Conservation (phyloP, 2,797 vertebrate species). For the Podarcis lilfordi region DNA sequence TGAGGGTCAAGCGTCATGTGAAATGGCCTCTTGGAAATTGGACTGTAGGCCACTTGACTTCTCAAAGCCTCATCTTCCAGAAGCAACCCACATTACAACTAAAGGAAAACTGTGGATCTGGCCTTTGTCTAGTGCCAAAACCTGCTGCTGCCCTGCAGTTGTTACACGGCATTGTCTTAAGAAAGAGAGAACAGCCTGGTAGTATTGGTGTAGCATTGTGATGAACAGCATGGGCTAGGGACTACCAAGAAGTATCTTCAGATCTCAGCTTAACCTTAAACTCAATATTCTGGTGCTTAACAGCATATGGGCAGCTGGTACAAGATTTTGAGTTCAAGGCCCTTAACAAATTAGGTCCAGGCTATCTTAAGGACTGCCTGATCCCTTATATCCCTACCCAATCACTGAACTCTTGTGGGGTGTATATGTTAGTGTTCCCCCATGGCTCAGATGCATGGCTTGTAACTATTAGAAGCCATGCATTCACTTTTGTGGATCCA, state of each 20-base stretch:
- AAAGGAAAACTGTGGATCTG: neutral
- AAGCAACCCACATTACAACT: neutral
- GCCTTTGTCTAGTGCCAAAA: neutral
- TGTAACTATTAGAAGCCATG: too few relatives aligned
- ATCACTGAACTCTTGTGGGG: too few relatives aligned
- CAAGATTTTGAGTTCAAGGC: too few relatives aligned
- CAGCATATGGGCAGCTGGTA: too few relatives aligned
- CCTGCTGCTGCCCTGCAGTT: too few relatives aligned
- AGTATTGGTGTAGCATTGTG: neutral
- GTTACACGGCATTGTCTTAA: neutral
- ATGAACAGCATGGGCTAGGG: neutral
- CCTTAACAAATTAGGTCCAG: too few relatives aligned
- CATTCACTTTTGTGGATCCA: too few relatives aligned
- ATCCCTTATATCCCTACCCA: too few relatives aligned
- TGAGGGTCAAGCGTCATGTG: neutral
- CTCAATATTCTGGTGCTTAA: too few relatives aligned
- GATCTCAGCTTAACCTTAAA: neutral
- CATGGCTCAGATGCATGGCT: too few relatives aligned
- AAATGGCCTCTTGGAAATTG: neutral
- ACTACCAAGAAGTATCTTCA: neutral
- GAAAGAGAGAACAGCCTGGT: neutral
- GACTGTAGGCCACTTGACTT: neutral
- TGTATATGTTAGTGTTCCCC: too few relatives aligned
- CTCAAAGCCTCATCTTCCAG: neutral
- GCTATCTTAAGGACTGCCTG: neutral